These are phyloP conservation scores for Esperia sulphurella DNA, from an alignment of 2,888 invertebrate genomes.

Conservation along the genomic window DNA sequence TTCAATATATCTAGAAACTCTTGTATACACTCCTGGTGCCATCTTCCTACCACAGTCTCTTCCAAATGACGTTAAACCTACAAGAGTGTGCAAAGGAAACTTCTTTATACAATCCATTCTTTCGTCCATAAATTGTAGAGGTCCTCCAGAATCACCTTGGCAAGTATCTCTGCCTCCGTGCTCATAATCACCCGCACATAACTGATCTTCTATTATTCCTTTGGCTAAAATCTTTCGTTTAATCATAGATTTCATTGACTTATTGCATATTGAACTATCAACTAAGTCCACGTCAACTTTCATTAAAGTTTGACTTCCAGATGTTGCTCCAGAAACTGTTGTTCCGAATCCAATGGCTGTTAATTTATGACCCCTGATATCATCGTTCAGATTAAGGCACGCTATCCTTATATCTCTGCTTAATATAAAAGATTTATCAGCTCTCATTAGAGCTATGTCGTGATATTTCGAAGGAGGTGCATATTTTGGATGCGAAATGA, in stretches of 20 bases:
- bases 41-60: slow-evolving; percentile 71
- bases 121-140: slow-evolving; percentile 59
- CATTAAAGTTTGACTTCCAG: slow-evolving; percentile 68
- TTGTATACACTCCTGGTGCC: slow-evolving; percentile 75
- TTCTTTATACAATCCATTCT: slow-evolving; percentile 52
- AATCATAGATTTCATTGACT: slow-evolving; percentile 57
- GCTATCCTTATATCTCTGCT: slow-evolving; percentile 80
- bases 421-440: slow-evolving; percentile 67
- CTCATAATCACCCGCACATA: slow-evolving; percentile 70
- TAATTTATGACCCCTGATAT: slow-evolving; percentile 41
- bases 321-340: slow-evolving; percentile 55
- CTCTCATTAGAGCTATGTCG: slow-evolving; percentile 82
- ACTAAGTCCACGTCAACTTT: slow-evolving; percentile 66
- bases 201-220: slow-evolving; percentile 55
- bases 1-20: slow-evolving; percentile 60
- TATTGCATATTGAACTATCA: slow-evolving; percentile 47
- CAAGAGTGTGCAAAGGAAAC: slow-evolving; percentile 64
- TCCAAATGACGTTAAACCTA: slow-evolving; percentile 77
- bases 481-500: slow-evolving; percentile 77
- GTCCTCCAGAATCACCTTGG: slow-evolving; percentile 74
- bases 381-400: slow-evolving; percentile 68
- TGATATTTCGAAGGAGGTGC: slow-evolving; percentile 77
- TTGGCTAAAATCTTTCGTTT: slow-evolving; percentile 45
- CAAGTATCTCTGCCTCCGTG: slow-evolving; percentile 70
- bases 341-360: slow-evolving; percentile 84